Evolutionary conservation across 2,113 vertebrate species (phyloP).

Genomic region (Colinus virginianus): DNA sequence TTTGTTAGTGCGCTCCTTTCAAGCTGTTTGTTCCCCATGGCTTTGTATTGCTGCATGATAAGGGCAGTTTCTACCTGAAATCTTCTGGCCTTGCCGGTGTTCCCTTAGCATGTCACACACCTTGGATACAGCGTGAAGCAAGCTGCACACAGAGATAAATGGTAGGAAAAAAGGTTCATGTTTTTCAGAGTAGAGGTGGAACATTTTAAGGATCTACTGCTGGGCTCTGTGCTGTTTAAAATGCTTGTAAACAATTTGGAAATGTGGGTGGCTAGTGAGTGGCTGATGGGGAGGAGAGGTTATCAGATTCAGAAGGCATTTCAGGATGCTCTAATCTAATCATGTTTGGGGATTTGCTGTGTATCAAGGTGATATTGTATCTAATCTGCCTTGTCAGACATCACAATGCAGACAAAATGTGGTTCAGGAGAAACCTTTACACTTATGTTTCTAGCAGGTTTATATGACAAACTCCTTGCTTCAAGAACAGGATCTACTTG

Average conservation of each 20-base stretch:
- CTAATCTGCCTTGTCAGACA: not conserved
- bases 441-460: not conserved
- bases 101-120: not conserved
- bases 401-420: not conserved
- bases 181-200: not conserved
- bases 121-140: not conserved
- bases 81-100: not conserved
- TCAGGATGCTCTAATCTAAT: not conserved
- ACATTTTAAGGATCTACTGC: not conserved
- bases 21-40: not conserved
- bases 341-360: not conserved
- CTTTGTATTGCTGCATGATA: not conserved
- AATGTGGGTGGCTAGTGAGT: not conserved
- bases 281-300: not conserved
- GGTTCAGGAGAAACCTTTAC: not conserved
- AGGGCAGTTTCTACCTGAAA: not conserved
- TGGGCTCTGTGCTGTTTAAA: not conserved
- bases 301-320: not conserved
- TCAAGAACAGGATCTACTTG: not conserved
- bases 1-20: not conserved
- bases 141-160: not conserved
- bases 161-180: not conserved
- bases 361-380: accelerated
- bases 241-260: not conserved
- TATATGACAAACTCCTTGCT: not conserved